Evolutionary conservation across 2,888 invertebrate species (phyloP).

Genomic region (Brachypalpus laphriformis): DNA sequence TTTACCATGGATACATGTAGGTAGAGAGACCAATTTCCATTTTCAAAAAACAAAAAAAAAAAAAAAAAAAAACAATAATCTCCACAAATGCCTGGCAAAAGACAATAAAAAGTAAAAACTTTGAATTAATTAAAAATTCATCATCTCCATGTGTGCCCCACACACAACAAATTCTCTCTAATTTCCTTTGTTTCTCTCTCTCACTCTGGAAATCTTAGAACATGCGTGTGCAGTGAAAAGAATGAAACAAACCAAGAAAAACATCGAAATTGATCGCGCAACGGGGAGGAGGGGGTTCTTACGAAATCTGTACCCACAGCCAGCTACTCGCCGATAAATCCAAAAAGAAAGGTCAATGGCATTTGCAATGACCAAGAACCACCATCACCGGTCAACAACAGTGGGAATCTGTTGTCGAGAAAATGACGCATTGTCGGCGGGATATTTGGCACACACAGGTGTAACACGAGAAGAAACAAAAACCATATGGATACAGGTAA

Average conservation of each 20-base stretch:
- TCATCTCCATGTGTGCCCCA: slow-evolving; percentile 8
- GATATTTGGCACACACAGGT: slow-evolving; percentile 19
- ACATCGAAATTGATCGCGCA: slow-evolving; percentile 7
- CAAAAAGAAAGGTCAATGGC: slow-evolving; percentile 64
- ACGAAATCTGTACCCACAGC: no score
- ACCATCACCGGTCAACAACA: not conserved
- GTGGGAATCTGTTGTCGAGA: not conserved
- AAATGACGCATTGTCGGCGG: slow-evolving; percentile 43
- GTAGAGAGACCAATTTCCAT: not conserved
- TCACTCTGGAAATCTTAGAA: not conserved
- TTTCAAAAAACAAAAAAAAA: not conserved
- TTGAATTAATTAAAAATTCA: slow-evolving; percentile 16
- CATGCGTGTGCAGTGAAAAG: slow-evolving; percentile 26
- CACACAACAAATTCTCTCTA: slow-evolving; percentile 18
- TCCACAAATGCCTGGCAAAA: not conserved
- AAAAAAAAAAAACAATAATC: no score
- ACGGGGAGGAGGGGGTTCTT: not conserved
- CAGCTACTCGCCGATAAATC: not conserved
- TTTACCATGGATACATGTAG: not conserved
- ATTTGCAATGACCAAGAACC: slow-evolving; percentile 33
- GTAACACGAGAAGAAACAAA: not conserved
- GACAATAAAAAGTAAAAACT: not conserved
- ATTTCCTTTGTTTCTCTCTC: slow-evolving; percentile 6
- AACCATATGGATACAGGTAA: slow-evolving; percentile 62
- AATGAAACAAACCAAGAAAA: not conserved